Base-by-base conservation (phyloP, 2,797 vertebrate species). In the Lepilemur ruficaudatus region DNA sequence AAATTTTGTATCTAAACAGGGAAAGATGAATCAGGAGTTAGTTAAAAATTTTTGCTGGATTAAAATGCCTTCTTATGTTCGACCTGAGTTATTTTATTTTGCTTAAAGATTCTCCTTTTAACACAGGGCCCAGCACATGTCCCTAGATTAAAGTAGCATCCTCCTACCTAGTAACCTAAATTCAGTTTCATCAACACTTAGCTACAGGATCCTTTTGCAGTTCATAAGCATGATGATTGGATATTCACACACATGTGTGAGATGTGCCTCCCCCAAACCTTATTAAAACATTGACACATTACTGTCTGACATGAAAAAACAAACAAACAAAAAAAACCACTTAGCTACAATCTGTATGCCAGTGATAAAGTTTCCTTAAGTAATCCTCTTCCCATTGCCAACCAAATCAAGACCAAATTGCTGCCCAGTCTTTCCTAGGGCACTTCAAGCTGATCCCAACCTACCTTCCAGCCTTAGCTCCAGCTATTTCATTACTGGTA, bases 1-100 rank as follows among this genome's bases (percentile, higher is more conserved):
- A 73, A 41, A 75, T 94, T 97, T 97, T 87, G 84, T 14, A 70
- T 46, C 22, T 88, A 35, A 76, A 70, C 48, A 55, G 22, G 7
- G 92, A 69, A 69, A 92, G 48, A 59, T 70, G 7, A 76, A 86
- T 61, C 35, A 73, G 73, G 13, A 8, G 0, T 55, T 70, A 63
- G 38, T 89, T 43, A 90, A 88, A 72, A 22, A 13, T 8, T 46
- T 93, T 81, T 50, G 22, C 78, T 90, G 20, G 8, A 96, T 93
- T 81, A 28, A 87, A 88, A 67, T 69, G 2, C 6, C 61, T 87
- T 43, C 70, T 81, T 83, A 20, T 13, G 8, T 79, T 91, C 55
- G 5, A 85, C n/a, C 70, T 86, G 50, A 57, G 12, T 87, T 85
- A 14, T 81, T 87, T 55, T 89, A 72, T 81, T 93, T 91, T 91